phyloP scores from a whole-genome alignment of 2,797 vertebrate species.

The Scomberomorus guttatus region DNA sequence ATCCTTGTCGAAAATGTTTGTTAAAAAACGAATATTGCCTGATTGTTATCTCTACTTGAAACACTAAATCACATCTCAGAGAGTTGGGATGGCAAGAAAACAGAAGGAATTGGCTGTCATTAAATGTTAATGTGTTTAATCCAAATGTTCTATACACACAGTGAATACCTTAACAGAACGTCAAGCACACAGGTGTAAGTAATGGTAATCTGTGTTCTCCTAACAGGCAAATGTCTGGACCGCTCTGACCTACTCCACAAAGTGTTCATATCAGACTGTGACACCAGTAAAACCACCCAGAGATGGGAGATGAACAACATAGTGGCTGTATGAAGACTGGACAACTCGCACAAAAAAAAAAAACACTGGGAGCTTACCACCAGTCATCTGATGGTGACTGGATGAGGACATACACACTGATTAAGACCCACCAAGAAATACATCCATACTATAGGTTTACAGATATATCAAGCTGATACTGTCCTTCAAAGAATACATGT shows the following conservation, averaged over 20 bases:
- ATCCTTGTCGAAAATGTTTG: no score
- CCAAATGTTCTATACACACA: no score
- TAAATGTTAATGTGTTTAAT: no score
- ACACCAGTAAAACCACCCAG: conserved; percentile 92
- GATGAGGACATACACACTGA: conserved; percentile 22
- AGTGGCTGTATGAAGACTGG: conserved; percentile 89
- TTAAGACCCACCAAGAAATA: conserved; percentile 26
- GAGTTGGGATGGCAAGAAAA: no score
- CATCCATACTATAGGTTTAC: conserved; percentile 39
- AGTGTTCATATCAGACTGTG: conserved; percentile 94
- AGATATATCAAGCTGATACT: conserved; percentile 20
- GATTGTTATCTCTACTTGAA: no score
- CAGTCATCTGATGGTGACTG: no score
- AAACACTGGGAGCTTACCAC: conserved; percentile 18
- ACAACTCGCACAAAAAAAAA: conserved; percentile 3
- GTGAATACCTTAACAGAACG: no score
- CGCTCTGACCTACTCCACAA: conserved; percentile 96
- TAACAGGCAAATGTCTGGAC: conserved; percentile 87
- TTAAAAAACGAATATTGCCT: no score
- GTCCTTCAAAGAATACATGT: conserved; percentile 16
- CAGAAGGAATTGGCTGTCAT: no score
- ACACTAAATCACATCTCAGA: no score
- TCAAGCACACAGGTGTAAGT: no score
- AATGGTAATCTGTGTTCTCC: background rate
- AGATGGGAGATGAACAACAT: conserved; percentile 99